Base-by-base conservation (phyloP, 2,888 invertebrate genomes). In the Venusia cambrica region DNA sequence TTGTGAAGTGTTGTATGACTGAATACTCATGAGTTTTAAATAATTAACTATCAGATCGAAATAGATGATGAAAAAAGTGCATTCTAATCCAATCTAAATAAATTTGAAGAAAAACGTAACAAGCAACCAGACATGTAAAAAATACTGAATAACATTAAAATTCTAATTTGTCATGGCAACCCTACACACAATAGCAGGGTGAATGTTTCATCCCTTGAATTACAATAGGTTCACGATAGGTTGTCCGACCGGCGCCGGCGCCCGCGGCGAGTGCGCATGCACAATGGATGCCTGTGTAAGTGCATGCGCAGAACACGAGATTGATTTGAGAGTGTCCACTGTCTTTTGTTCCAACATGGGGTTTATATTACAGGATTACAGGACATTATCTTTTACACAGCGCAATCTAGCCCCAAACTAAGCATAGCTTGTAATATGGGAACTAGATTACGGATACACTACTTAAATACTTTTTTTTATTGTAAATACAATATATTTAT, bases 161-260 rank as follows among this genome's bases (percentile, higher is more conserved):
- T 37, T 30, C 5, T 8, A 19, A 17, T 42, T 28, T 19, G 28
- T 33, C 34, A 27, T 27, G 29, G 4, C 31, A 32, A 17, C 32
- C 25, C 32, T 30, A 16, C n/a, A 39, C 12, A 42, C 42, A 42
- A 42, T 34, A 31, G 44, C 30, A 16, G n/a, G n/a, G n/a, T 7
- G 18, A 28, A 28, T 6, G 9, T 3, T 12, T 12, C 36, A 37
- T 18, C 37, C 37, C 40, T 36, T 28, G 37, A 10, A 31, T 33
- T 30, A 31, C 26, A 37, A 31, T 31, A 11, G 38, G 2, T 7
- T 11, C 39, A 57, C 61, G 60, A 56, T 52, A 52, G 58, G n/a
- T n/a, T n/a, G n/a, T n/a, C 61, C 54, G 42, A 40, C 22, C 57
- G 69, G 71, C 73, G 74, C 74, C 70, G 73, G 74, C 74, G 77